Conservation (phyloP, 2,113 vertebrate species). For the Grammomys surdaster region DNA sequence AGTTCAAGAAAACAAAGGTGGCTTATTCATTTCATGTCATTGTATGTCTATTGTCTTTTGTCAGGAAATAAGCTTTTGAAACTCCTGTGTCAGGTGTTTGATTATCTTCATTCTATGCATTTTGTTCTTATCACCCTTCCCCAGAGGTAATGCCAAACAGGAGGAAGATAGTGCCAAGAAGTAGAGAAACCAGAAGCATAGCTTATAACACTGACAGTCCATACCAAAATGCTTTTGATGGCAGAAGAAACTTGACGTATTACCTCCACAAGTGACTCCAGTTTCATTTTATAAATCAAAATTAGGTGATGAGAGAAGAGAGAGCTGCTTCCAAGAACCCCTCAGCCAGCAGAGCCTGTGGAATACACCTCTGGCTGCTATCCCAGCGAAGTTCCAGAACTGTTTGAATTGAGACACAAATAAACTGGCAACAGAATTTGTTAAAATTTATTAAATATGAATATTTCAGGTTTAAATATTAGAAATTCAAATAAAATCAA, state of each 20-base stretch:
- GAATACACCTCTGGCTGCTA: no score
- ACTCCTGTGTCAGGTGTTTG: background rate
- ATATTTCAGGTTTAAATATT: background rate
- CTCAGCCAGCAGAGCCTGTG: accelerated
- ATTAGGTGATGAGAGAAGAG: background rate
- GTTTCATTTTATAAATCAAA: background rate
- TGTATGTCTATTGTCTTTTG: background rate
- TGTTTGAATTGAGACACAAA: background rate
- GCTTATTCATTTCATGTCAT: background rate
- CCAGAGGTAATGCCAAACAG: background rate
- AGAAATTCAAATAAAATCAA: background rate
- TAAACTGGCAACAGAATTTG: background rate
- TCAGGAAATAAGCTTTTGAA: background rate
- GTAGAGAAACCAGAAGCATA: background rate
- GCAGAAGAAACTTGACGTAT: background rate
- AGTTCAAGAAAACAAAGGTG: background rate
- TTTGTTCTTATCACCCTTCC: background rate
- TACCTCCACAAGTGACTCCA: background rate
- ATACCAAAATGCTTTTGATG: background rate
- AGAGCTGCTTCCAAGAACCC: background rate
- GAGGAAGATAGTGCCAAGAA: background rate
- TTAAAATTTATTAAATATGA: background rate
- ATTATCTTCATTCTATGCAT: background rate
- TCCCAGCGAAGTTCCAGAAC: background rate
- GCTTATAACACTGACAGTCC: background rate